phyloP scores from a whole-genome alignment of 2,888 invertebrate genomes.

The Morpho deidamia region DNA sequence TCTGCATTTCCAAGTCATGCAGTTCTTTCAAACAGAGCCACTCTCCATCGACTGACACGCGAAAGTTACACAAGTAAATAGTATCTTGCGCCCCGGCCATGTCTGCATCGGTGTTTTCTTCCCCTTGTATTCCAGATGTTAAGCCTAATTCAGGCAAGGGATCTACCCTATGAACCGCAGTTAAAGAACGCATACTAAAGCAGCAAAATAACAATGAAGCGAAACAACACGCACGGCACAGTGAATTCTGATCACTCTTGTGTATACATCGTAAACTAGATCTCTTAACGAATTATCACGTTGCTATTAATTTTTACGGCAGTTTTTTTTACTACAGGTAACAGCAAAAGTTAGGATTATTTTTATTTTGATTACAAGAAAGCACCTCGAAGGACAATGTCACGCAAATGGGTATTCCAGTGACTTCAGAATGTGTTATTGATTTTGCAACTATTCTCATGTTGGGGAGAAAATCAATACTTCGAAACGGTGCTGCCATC shows the following conservation, averaged over 20 bases:
- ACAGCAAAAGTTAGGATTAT: slow-evolving; percentile 7
- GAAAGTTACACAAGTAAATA: slow-evolving; percentile 97
- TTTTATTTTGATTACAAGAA: slow-evolving; percentile 30
- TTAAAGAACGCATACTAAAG: slow-evolving; percentile 73
- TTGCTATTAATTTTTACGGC: slow-evolving; percentile 3
- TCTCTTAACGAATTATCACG: slow-evolving; percentile 20
- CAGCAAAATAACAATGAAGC: slow-evolving; percentile 71
- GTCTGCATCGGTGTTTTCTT: slow-evolving; percentile 70
- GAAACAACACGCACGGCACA: slow-evolving; percentile 49
- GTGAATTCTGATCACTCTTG: slow-evolving; percentile 58
- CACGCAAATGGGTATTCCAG: slow-evolving; percentile 50
- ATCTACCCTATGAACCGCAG: slow-evolving; percentile 64
- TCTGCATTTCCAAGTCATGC: slow-evolving; percentile 93
- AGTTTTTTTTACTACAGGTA: slow-evolving; percentile 7
- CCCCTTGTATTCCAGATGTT: slow-evolving; percentile 51
- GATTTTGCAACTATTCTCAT: slow-evolving; percentile 49
- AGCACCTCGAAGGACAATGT: slow-evolving; percentile 34
- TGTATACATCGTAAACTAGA: slow-evolving; percentile 44
- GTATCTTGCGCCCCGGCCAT: slow-evolving; percentile 96
- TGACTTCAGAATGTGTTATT: slow-evolving; percentile 52
- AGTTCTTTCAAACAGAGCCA: slow-evolving; percentile 97
- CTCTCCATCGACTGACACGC: slow-evolving; percentile 97
- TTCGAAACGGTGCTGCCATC: slow-evolving; percentile 50
- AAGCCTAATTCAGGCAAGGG: slow-evolving; percentile 65
- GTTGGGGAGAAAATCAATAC: slow-evolving; percentile 63